A percentile compares a stretch with the other conserved stretches of the same genome.
These are phyloP conservation scores for Dissostichus mawsoni DNA, from an alignment of 2,113 vertebrate species.

Conservation along the genomic window DNA sequence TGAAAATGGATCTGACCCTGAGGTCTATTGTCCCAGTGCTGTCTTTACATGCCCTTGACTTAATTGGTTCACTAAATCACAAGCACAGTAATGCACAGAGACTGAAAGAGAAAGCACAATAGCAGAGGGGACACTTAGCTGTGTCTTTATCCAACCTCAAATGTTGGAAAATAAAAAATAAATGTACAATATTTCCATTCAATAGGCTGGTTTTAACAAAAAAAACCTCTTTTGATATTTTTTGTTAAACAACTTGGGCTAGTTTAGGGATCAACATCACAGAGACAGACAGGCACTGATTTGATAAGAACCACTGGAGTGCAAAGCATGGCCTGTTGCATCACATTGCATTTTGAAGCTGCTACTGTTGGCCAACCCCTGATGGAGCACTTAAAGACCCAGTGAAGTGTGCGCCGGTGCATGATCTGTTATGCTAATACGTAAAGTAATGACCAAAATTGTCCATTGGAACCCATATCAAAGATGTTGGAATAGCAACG, in stretches of 20 bases:
- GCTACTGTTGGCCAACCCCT: background rate
- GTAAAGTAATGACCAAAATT: no score
- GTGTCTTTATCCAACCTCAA: background rate
- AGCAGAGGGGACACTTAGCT: background rate
- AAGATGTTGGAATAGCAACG: no score
- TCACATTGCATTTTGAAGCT: background rate
- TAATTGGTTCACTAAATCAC: slow-evolving; percentile 57
- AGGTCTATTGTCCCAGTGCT: slow-evolving; percentile 52
- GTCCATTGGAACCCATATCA: no score
- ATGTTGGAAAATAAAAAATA: background rate
- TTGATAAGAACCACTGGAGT: background rate
- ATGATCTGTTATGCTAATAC: no score
- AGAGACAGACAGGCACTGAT: background rate
- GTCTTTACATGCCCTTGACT: slow-evolving; percentile 52
- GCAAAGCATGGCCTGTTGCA: background rate
- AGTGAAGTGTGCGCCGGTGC: no score
- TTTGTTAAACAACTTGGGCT: background rate
- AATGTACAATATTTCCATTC: background rate
- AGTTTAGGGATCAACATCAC: background rate
- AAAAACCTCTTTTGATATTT: no score
- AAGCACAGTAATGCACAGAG: slow-evolving; percentile 4
- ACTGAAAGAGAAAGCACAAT: background rate
- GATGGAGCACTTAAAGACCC: background rate
- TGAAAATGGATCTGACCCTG: slow-evolving; percentile 66
- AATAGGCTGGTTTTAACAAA: background rate